Base-by-base conservation (phyloP, 2,888 invertebrate species). In the Euplexia lucipara region DNA sequence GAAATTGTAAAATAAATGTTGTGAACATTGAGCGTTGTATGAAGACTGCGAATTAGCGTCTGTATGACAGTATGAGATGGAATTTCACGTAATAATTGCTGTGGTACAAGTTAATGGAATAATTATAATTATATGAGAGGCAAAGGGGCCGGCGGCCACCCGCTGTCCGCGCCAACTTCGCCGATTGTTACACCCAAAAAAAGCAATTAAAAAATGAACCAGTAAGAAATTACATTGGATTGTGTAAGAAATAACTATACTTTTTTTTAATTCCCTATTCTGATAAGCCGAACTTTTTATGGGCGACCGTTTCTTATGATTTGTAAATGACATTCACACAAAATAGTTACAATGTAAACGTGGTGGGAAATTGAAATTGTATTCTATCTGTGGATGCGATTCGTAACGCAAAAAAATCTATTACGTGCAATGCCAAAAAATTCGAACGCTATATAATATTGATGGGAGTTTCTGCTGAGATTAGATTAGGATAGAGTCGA, bases 61-160 rank as follows among this genome's bases (percentile, higher is more conserved):
- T 83, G 78, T 75, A 81, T 85, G 84, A 75, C 71, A 83, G 84
- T 87, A 87, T 84, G 85, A 85, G 86, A 86, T 84, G 90, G 90
- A 90, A 91, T 92, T 90, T 90, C 83, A 87, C 79, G 81, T 88
- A 89, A 92, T 92, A 93, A 93, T 92, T 93, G 90, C 91, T 85
- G 87, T 86, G 89, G 92, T 89, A 89, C 88, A 92, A 91, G 92
- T 91, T 94, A 94, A 94, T 94, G 93, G 91, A 93, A 94, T 94
- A 93, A 94, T 94, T 94, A 93, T 94, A 94, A 94, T 94, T 92
- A 93, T 91, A 89, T 87, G 87, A 85, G 87, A 84, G 81, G 87
- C 86, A 93, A 93, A 92, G 91, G 87, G 86, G 90, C 92, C 93
- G 90, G 89, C 87, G 92, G 87, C 94, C 94, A 91, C 94, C 95